phyloP scores from a whole-genome alignment of 2,797 vertebrate species.

The Parauchenoglanis punctatus region DNA sequence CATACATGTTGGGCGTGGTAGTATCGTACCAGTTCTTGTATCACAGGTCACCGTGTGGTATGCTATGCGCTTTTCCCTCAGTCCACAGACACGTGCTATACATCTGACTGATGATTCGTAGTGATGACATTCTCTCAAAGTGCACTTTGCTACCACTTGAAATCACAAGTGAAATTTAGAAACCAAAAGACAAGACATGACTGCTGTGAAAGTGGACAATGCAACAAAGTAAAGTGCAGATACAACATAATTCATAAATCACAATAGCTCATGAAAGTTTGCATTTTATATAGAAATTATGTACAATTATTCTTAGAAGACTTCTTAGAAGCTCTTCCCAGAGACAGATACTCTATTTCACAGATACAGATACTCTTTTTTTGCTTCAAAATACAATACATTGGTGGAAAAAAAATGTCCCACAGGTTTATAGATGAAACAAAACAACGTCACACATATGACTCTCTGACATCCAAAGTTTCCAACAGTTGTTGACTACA shows the following conservation, averaged over 20 bases:
- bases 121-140: conserved; percentile 39
- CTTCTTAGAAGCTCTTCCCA: conserved; percentile 31
- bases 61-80: conserved; percentile 17
- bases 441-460: conserved; percentile 73
- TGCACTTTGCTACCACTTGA: conserved; percentile 35
- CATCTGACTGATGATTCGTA: conserved; percentile 12
- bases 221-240: not conserved
- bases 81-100: not conserved
- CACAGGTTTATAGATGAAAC: not conserved
- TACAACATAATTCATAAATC: conserved; percentile 14
- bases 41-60: conserved; percentile 11
- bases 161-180: not conserved
- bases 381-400: conserved; percentile 36
- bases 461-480: conserved; percentile 76
- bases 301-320: not conserved
- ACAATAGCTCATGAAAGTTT: not conserved
- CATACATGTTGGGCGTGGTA: conserved; percentile 33
- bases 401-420: not conserved
- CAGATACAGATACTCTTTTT: not conserved
- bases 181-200: not conserved
- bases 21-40: conserved; percentile 27
- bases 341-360: not conserved
- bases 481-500: conserved; percentile 75
- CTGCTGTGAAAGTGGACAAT: not conserved
- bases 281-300: conserved; percentile 7